phyloP scores from a whole-genome alignment of 2,797 vertebrate species.

The Gambusia yucatana region DNA sequence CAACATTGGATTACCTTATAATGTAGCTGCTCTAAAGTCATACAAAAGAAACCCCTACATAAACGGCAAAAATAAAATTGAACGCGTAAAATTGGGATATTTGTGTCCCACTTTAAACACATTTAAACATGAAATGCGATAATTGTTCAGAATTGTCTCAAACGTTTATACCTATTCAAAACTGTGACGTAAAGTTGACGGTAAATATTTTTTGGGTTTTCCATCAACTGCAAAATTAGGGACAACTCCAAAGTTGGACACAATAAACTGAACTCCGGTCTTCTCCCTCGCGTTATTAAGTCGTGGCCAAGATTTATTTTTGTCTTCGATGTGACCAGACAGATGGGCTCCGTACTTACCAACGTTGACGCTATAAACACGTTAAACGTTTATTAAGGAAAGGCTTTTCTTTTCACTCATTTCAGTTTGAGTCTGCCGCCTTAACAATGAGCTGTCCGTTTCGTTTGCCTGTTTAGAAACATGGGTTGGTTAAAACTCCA shows the following conservation, averaged over 20 bases:
- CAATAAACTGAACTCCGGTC: too few relatives aligned
- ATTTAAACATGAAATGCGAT: too few relatives aligned
- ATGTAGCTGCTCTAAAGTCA: neutral
- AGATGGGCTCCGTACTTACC: neutral
- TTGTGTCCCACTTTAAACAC: too few relatives aligned
- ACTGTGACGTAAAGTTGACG: neutral
- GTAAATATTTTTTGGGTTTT: neutral
- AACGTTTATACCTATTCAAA: neutral
- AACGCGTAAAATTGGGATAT: neutral
- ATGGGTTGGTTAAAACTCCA: rapidly evolving
- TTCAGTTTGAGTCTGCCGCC: slow-evolving; percentile 68
- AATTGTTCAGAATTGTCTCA: neutral
- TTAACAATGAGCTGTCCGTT: slow-evolving; percentile 18
- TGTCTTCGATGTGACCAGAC: too few relatives aligned
- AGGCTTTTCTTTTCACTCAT: neutral
- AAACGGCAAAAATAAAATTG: neutral
- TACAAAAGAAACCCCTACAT: neutral
- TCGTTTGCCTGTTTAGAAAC: slow-evolving; percentile 43
- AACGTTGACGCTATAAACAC: neutral
- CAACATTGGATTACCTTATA: neutral
- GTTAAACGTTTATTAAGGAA: neutral
- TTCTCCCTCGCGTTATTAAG: too few relatives aligned
- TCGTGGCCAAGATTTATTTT: too few relatives aligned
- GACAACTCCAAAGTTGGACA: too few relatives aligned
- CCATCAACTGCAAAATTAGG: neutral